phyloP scores from a whole-genome alignment of 2,888 invertebrate species.

The Epirrhoe tristata region DNA sequence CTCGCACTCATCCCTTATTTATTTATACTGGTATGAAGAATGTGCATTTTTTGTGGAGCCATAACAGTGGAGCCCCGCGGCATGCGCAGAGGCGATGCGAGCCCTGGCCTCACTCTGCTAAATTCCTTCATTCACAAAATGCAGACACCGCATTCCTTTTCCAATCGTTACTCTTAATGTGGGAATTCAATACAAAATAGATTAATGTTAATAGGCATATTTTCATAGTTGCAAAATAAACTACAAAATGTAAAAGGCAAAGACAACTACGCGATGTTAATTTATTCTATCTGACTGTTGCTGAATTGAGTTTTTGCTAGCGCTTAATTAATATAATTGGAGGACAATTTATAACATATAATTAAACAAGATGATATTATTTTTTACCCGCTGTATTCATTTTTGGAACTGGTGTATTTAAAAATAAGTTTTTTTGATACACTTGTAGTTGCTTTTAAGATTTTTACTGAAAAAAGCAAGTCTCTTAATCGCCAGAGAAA shows the following conservation, averaged over 20 bases:
- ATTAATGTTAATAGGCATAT: slow-evolving; percentile 53
- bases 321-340: slow-evolving; percentile 36
- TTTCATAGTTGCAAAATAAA: slow-evolving; percentile 44
- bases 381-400: background rate
- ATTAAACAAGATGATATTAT: slow-evolving; percentile 8
- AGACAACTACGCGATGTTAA: slow-evolving; percentile 46
- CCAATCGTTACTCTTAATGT: slow-evolving; percentile 75
- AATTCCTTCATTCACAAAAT: slow-evolving; percentile 82
- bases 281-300: slow-evolving; percentile 32
- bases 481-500: slow-evolving; percentile 23
- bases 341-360: slow-evolving; percentile 26
- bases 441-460: too few relatives aligned
- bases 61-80: slow-evolving; percentile 72
- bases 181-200: slow-evolving; percentile 69
- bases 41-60: slow-evolving; percentile 73
- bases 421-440: background rate
- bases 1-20: slow-evolving; percentile 83
- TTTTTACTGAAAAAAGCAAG: background rate
- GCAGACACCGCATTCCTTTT: slow-evolving; percentile 69
- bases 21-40: slow-evolving; percentile 83
- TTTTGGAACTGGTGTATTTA: background rate
- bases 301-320: slow-evolving; percentile 36
- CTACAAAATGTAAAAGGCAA: slow-evolving; percentile 27
- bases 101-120: slow-evolving; percentile 60
- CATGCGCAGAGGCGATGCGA: slow-evolving; percentile 16